Base-by-base conservation (phyloP, 2,113 vertebrate species). In the Sinocyclocheilus rhinocerous region DNA sequence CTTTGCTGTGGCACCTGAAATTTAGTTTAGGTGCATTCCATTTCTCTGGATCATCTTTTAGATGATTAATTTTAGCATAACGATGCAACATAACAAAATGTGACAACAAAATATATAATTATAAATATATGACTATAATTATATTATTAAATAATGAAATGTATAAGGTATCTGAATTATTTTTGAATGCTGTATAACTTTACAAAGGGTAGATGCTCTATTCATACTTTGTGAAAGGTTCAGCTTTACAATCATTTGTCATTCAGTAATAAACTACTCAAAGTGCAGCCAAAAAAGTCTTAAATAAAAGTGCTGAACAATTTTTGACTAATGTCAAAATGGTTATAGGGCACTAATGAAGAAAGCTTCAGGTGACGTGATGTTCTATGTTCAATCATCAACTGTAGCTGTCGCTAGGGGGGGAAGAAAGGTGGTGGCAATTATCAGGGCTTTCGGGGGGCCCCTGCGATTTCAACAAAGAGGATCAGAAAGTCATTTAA, bases 211-310 rank as follows among this genome's bases (percentile, higher is more conserved):
- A 57, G 10, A 57, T 22, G 26, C 77, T n/a, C 12, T 79, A 36
- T 57, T 52, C 26, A 78, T 57, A 61, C 55, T 39, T 42, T 42
- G 72, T 48, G 42, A 61, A 57, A n/a, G 29, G 20, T 36, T 36
- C 76, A 59, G 26, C 2, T 20, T 59, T 79, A 79, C 76, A 80
- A 63, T 61, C 33, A 42, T 42, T 61, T 80, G 22, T 80, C 77
- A 61, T 61, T 80, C 29, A 79, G 52, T 39, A 39, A 63, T 42
- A 61, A 63, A 61, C 33, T 22, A 24, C 57, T 59, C 20, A 42
- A 39, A 16, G 55, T 79, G 77, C 33, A 2, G 77, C 55, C 48
- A 9, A 22, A 33, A 2, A 1, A 75, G n/a, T 6, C 72, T 50
- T 48, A 26, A 76, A 76, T 45, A 48, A 76, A 50, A 75, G 39